Base-by-base conservation (phyloP, 2,888 invertebrate genomes). In the Agrotis puta region DNA sequence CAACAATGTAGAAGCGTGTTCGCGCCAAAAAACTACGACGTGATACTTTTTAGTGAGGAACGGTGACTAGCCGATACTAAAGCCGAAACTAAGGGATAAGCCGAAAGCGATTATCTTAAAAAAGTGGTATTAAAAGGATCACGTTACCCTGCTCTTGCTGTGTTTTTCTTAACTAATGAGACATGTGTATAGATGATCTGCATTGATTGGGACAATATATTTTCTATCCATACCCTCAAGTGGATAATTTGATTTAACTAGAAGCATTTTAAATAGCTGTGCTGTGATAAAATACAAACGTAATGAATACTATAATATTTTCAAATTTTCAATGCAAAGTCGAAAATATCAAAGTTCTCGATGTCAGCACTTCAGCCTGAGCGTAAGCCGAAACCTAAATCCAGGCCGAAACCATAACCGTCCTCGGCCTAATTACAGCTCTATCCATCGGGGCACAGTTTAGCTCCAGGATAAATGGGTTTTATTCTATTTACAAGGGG, bases 401-500 rank as follows among this genome's bases (percentile, higher is more conserved):
- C 56, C 4, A 73, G 62, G 74, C 74, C 74, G 70, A 67, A 62
- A 75, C 66, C 22, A 51, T 50, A 64, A 54, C 57, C 50, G 11
- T 18, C 7, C 24, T 81, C 77, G 71, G 65, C 70, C 58, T 82
- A 33, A 62, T 76, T 68, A 50, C 74, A 68, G 58, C 61, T 39
- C 18, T 84, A 79, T 75, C 74, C 65, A 82, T 79, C 47, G 73
- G 50, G 59, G 50, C 51, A 61, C 61, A 70, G 79, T 73, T 74
- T 74, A 86, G 77, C 81, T 83, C 54, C 78, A 69, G 85, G 79
- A 82, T 83, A 85, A 84, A 74, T 80, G 72, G 76, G 79, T 82
- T 86, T 86, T 84, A 86, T 85, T 86, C 83, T 84, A 85, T 85
- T 85, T 86, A 86, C 84, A 84, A 84, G 85, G 74, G 74, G 78